Evolutionary conservation across 1,140 invertebrate genomes (phyloP), one percentile per base, ranked within the genome.

Genomic region (Hormaphis cornu): DNA sequence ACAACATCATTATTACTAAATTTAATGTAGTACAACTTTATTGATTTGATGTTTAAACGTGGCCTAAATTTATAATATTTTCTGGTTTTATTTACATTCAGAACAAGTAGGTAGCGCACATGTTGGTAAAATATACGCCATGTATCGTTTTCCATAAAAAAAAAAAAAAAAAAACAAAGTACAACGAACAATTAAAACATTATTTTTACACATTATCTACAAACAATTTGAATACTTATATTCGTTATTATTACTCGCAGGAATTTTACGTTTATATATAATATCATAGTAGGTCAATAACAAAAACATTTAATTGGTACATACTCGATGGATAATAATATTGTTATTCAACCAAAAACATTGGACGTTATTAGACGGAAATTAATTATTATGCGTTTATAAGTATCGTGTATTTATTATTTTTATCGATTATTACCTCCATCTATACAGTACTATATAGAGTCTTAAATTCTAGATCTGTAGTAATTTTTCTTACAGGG

Each of bases 1-100:
- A 58, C 54, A 58, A 58, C 54, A 35, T 56, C 37, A 33, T 56
- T 6, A 33, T 53, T 54, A 56, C 37, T 58, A 58, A n/a, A n/a
- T n/a, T 35, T 58, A 58, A 40, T 26, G 40, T 40, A 24, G 24
- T 58, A 58, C 54, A 58, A 56, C 28, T 35, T 56, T 37, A 35
- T 37, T 12, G 35, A 33, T n/a, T 54, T 54, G 28, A 54, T 54
- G 52, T 35, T 20, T 54, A 33, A n/a, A n/a, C n/a, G n/a, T n/a
- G n/a, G n/a, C n/a, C n/a, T n/a, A n/a, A n/a, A n/a, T n/a, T n/a
- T n/a, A 52, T 54, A 30, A 22, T 53, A 14, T 56, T 24, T 37
- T 14, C 37, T 20, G 53, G 4, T 20, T 22, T 56, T 56, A 37
- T 56, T 56, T 56, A 56, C 53, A 56, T 5, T 10, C 16, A 37